Evolutionary conservation across 2,113 vertebrate species (phyloP).

Genomic region (Gavialis gangeticus): DNA sequence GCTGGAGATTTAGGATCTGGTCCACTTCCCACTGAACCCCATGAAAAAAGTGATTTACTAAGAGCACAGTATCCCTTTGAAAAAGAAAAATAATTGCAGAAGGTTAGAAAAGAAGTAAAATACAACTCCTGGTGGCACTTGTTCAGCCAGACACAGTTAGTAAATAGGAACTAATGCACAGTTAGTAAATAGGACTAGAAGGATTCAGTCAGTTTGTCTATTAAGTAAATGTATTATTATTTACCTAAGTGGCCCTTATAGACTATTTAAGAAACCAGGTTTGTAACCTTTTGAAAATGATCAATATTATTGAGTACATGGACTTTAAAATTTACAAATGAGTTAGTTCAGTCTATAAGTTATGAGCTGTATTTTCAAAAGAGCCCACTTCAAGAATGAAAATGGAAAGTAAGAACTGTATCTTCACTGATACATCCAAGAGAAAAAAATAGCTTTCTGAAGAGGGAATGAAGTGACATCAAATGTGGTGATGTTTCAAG

Average conservation of each 20-base stretch:
- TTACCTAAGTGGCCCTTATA: slow-evolving; percentile 61
- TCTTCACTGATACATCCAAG: background rate
- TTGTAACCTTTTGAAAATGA: slow-evolving; percentile 61
- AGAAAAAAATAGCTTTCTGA: background rate
- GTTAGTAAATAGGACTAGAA: slow-evolving; percentile 68
- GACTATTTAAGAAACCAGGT: slow-evolving; percentile 50
- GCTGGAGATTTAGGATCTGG: background rate
- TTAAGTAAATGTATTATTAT: slow-evolving; percentile 62
- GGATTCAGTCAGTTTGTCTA: slow-evolving; percentile 48
- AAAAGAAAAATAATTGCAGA: slow-evolving; percentile 10
- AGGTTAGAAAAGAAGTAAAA: slow-evolving; percentile 20
- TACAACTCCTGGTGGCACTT: background rate
- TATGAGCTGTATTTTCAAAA: background rate
- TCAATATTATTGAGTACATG: slow-evolving; percentile 30
- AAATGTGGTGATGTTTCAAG: background rate
- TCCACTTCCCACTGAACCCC: background rate
- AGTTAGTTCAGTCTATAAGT: background rate
- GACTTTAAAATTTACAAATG: slow-evolving; percentile 9
- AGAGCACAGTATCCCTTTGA: background rate
- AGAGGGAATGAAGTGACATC: background rate
- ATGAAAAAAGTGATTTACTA: slow-evolving; percentile 3
- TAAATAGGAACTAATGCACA: slow-evolving; percentile 57
- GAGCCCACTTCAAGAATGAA: background rate
- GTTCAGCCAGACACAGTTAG: slow-evolving; percentile 50
- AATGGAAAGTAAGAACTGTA: background rate